Evolutionary conservation across 2,113 vertebrate genomes (phyloP).

Genomic region (Psittacula cyanocephala): DNA sequence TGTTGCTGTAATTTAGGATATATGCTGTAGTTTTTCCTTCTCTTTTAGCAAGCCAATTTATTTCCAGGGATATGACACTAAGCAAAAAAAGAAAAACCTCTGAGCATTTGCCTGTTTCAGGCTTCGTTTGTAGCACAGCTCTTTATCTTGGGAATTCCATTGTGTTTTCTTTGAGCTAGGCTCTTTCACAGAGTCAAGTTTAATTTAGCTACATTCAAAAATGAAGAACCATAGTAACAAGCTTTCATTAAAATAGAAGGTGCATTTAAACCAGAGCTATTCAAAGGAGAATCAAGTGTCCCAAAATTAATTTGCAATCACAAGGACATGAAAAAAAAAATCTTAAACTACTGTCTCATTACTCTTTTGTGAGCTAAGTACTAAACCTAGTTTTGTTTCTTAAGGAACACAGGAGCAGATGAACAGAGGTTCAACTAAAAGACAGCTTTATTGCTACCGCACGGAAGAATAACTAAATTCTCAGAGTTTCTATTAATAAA

Average conservation of each 20-base stretch:
- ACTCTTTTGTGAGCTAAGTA: neutral
- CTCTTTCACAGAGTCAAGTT: constrained; percentile 50
- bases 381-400: neutral
- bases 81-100: neutral
- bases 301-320: constrained; percentile 54
- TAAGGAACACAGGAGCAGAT: constrained; percentile 35
- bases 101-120: neutral
- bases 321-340: constrained; percentile 43
- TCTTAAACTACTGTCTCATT: neutral
- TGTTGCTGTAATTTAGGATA: neutral
- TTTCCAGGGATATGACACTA: neutral
- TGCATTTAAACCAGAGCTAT: constrained; percentile 45
- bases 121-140: neutral
- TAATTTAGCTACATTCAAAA: constrained; percentile 64
- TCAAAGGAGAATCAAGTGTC: constrained; percentile 43
- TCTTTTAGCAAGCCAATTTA: neutral
- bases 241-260: constrained; percentile 24
- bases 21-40: neutral
- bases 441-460: constrained; percentile 6
- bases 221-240: constrained; percentile 22
- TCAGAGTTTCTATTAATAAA: constrained; percentile 40
- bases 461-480: constrained; percentile 43
- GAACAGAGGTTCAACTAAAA: constrained; percentile 13
- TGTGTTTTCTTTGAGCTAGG: constrained; percentile 10
- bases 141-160: constrained; percentile 35